These are phyloP conservation scores for Pungitius pungitius DNA, from an alignment of 2,113 vertebrate genomes.

Conservation along the genomic window DNA sequence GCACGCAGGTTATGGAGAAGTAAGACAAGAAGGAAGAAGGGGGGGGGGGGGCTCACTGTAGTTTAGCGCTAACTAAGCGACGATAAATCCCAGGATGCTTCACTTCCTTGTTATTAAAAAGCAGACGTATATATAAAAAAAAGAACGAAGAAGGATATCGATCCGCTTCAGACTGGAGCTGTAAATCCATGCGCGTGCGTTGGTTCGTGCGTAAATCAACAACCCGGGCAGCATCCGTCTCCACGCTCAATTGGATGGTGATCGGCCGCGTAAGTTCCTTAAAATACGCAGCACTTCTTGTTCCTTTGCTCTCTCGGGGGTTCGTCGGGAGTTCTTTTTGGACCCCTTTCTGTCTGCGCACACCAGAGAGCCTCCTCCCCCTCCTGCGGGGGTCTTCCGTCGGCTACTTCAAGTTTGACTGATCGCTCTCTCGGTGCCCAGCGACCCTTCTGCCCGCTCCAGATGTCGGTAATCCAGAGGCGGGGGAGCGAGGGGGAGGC, in stretches of 20 bases:
- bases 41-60: constrained; percentile 21
- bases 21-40: constrained; percentile 43
- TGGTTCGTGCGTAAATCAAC: constrained; percentile 57
- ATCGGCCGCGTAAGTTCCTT: constrained; percentile 50
- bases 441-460: constrained; percentile 46
- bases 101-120: constrained; percentile 66
- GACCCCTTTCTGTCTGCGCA: not conserved
- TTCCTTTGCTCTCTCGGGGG: constrained; percentile 11
- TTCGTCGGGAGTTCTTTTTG: constrained; percentile 21
- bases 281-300: constrained; percentile 38
- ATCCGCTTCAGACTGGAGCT: constrained; percentile 73
- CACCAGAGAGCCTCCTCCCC: not conserved
- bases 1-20: constrained; percentile 71
- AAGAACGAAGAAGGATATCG: constrained; percentile 57
- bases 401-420: constrained; percentile 58
- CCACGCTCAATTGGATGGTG: constrained; percentile 46
- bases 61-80: constrained; percentile 61
- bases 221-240: constrained; percentile 60
- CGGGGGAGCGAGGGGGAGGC: constrained; percentile 36
- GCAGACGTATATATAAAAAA: constrained; percentile 25
- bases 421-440: constrained; percentile 46
- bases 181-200: constrained; percentile 70
- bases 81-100: constrained; percentile 72
- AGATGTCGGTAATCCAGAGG: constrained; percentile 69
- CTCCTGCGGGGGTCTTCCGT: constrained; percentile 40